A percentile compares a stretch with the other conserved stretches of the same genome.
phyloP scores from a whole-genome alignment of 1,140 invertebrate genomes.

The Drosophila biarmipes region DNA sequence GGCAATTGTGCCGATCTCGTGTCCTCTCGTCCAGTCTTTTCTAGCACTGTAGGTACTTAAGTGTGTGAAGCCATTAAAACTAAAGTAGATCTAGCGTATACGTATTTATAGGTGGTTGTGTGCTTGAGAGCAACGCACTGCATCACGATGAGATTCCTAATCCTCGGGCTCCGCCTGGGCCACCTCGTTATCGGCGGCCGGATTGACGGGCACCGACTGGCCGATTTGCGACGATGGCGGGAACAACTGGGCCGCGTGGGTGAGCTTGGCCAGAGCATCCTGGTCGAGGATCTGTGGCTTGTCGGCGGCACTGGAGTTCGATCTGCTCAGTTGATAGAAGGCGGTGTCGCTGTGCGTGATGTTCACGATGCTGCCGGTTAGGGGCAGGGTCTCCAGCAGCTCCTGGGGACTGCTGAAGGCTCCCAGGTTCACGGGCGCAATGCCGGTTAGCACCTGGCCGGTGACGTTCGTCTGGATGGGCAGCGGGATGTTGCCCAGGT shows the following conservation, averaged over 20 bases:
- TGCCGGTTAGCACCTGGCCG: constrained; percentile 85
- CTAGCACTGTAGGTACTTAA: constrained; percentile 63
- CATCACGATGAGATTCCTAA: constrained; percentile 45
- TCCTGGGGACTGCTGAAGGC: constrained; percentile 79
- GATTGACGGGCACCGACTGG: constrained; percentile 27
- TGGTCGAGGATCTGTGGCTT: constrained; percentile 68
- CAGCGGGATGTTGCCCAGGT: constrained; percentile 85
- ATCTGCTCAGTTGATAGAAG: constrained; percentile 75
- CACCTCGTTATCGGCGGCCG: constrained; percentile 52
- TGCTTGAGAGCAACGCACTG: constrained; percentile 66
- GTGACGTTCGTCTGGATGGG: constrained; percentile 86
- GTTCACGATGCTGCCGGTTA: constrained; percentile 84
- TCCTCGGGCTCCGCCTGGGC: constrained; percentile 25
- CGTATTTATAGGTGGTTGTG: constrained; percentile 23
- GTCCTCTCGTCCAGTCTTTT: constrained; percentile 71
- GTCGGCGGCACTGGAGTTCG: constrained; percentile 65
- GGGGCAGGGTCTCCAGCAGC: constrained; percentile 73
- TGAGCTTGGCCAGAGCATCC: constrained; percentile 60
- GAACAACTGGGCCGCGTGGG: constrained; percentile 69
- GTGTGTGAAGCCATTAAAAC: constrained; percentile 36
- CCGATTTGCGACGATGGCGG: constrained; percentile 40
- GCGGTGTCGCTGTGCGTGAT: constrained; percentile 84
- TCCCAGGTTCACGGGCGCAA: constrained; percentile 85
- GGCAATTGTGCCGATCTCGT: constrained; percentile 42
- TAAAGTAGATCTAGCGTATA: constrained; percentile 36